phyloP scores from a whole-genome alignment of 35 echinoderm and acorn worm species.

The Heliocidaris tuberculata region DNA sequence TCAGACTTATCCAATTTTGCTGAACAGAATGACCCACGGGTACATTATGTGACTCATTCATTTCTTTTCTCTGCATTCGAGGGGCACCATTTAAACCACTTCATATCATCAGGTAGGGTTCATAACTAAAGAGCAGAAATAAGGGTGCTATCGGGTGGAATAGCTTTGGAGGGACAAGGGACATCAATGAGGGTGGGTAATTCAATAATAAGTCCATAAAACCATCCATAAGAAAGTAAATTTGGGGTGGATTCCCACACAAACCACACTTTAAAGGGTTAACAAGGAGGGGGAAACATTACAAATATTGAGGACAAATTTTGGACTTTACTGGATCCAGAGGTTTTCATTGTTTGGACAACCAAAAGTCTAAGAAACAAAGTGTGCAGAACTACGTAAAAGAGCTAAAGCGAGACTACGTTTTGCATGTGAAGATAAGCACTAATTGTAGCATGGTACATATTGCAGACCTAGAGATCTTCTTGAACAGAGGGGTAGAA shows the following conservation, averaged over 20 bases:
- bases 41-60: too few species aligned
- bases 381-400: not conserved
- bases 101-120: not conserved
- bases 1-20: too few species aligned
- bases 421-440: too few species aligned
- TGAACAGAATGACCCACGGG: too few species aligned
- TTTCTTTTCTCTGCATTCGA: not conserved
- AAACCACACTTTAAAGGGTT: not conserved
- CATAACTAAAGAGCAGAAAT: not conserved
- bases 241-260: not conserved
- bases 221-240: not conserved
- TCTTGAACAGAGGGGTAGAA: too few species aligned
- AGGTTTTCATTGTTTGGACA: not conserved
- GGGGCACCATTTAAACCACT: not conserved
- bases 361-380: not conserved
- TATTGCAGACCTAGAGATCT: too few species aligned
- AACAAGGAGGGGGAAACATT: not conserved
- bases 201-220: not conserved
- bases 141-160: not conserved
- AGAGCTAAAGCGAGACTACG: not conserved
- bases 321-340: not conserved
- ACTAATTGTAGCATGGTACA: too few species aligned
- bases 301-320: not conserved
- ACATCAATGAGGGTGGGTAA: not conserved
- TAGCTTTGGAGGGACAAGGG: not conserved